Evolutionary conservation across 2,797 vertebrate species (phyloP).

Genomic region (Poliocrania exsul): DNA sequence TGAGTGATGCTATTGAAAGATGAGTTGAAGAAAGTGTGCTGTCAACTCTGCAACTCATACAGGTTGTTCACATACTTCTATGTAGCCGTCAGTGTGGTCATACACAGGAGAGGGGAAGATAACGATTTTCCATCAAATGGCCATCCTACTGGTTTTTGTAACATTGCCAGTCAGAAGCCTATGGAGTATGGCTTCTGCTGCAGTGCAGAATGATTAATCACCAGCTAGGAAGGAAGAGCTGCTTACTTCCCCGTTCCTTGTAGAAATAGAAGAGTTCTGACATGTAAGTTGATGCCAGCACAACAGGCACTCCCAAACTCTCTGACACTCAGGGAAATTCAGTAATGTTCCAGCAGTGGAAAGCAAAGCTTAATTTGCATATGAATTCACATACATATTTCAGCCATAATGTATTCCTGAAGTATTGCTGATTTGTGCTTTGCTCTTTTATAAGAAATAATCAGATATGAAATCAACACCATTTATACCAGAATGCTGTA

Average conservation of each 20-base stretch:
- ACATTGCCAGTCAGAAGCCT: slow-evolving; percentile 17
- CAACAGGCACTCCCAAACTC: background rate
- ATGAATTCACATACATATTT: background rate
- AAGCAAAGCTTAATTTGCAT: background rate
- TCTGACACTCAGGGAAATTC: background rate
- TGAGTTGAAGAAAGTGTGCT: background rate
- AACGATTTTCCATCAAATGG: slow-evolving; percentile 64
- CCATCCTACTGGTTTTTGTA: slow-evolving; percentile 33
- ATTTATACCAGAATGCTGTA: background rate
- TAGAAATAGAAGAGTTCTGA: slow-evolving; percentile 40
- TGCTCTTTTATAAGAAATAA: background rate
- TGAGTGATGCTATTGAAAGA: background rate
- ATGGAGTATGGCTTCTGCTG: slow-evolving; percentile 20
- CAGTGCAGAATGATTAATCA: slow-evolving; percentile 66
- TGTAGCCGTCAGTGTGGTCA: slow-evolving; percentile 28
- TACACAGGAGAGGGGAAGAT: slow-evolving; percentile 14
- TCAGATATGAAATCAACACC: background rate
- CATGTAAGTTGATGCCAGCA: background rate
- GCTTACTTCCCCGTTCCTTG: background rate
- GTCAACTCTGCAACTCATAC: slow-evolving; percentile 15
- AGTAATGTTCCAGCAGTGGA: background rate
- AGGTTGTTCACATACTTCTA: slow-evolving; percentile 40
- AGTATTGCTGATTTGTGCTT: background rate
- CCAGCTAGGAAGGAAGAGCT: background rate
- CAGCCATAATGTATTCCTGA: background rate